These are phyloP conservation scores for Scartelaos histophorus DNA, from an alignment of 2,113 vertebrate genomes.

Conservation along the genomic window DNA sequence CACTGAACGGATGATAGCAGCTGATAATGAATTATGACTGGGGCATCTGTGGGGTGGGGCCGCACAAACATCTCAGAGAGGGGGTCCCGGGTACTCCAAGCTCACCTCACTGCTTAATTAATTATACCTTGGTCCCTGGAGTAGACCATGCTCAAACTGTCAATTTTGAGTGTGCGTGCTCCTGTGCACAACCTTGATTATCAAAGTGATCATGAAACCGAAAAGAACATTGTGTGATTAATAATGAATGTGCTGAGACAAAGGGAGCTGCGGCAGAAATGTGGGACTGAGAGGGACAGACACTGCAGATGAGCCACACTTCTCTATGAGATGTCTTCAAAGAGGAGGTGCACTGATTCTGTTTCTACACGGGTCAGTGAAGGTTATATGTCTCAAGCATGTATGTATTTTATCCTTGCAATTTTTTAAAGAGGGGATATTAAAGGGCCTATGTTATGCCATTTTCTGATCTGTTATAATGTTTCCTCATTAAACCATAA, in stretches of 20 bases:
- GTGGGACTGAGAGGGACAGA: conserved; percentile 27
- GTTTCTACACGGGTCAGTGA: conserved; percentile 15
- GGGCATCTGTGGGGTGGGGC: conserved; percentile 9
- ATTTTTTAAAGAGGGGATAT: not conserved
- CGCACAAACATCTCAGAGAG: conserved; percentile 10
- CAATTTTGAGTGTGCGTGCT: conserved; percentile 45
- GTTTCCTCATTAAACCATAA: too few relatives aligned
- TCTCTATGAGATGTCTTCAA: conserved; percentile 26
- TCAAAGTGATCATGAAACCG: conserved; percentile 60
- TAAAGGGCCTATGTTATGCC: too few relatives aligned
- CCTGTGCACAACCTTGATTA: conserved; percentile 62
- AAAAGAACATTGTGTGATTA: conserved; percentile 57
- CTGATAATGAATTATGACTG: conserved; percentile 22
- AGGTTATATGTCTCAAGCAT: not conserved
- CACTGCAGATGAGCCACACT: conserved; percentile 23
- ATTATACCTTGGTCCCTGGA: conserved; percentile 50
- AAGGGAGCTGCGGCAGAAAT: not conserved
- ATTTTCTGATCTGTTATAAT: too few relatives aligned
- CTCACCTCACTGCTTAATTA: conserved; percentile 57
- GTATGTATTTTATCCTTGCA: not conserved
- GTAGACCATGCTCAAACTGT: conserved; percentile 47
- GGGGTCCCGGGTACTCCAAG: conserved; percentile 9
- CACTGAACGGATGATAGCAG: not conserved
- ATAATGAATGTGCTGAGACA: conserved; percentile 49
- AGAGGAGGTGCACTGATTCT: not conserved